Percentiles rank a stretch among this genome's conserved stretches.
Evolutionary conservation across 2,888 invertebrate genomes (phyloP).

Genomic region (Cheilosia impressa): DNA sequence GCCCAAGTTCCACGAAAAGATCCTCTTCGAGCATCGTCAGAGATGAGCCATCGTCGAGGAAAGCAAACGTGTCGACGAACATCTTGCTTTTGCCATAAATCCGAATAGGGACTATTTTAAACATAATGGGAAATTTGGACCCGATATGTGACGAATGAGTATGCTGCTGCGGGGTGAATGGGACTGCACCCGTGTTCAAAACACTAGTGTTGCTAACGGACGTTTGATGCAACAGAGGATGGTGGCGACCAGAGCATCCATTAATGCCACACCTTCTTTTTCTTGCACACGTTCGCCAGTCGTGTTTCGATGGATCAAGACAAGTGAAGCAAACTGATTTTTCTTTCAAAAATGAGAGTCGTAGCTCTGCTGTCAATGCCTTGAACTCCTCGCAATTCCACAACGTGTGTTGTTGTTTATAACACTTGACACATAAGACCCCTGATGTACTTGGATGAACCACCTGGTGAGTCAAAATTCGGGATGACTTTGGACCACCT

Average conservation of each 20-base stretch:
- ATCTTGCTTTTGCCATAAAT: background rate
- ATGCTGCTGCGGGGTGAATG: background rate
- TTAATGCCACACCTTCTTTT: no score
- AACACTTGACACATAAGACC: background rate
- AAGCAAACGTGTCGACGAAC: conserved; percentile 4
- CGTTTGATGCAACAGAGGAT: no score
- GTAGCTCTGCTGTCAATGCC: background rate
- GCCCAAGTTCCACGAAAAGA: background rate
- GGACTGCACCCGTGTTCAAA: background rate
- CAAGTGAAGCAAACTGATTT: background rate
- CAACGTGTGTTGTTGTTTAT: background rate
- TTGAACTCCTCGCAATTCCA: background rate
- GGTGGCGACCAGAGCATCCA: no score
- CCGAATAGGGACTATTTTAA: conserved; percentile 4
- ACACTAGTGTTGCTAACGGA: background rate
- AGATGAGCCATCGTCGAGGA: conserved; percentile 23
- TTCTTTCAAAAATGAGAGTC: background rate
- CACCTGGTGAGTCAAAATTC: background rate
- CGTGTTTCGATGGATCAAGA: background rate
- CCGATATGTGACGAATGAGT: background rate
- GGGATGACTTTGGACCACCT: background rate
- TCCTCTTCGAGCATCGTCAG: conserved; percentile 23
- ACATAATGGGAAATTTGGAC: background rate
- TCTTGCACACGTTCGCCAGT: background rate
- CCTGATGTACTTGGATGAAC: background rate